These are phyloP conservation scores for Patella depressa DNA, from an alignment of 2,888 invertebrate genomes.

Conservation along the genomic window DNA sequence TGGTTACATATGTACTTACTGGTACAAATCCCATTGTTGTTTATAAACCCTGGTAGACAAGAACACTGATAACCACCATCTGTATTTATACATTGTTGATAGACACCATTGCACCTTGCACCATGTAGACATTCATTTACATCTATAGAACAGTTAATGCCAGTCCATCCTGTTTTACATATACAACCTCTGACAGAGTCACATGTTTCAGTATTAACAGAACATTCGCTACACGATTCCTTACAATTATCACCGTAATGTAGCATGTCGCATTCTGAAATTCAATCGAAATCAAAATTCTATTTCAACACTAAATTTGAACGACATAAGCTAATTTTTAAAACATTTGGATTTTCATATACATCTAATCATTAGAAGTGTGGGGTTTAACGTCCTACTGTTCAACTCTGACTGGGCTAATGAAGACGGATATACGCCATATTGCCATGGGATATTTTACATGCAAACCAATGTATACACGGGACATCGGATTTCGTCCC, in stretches of 20 bases:
- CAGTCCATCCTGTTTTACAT: slow-evolving; percentile 11
- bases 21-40: too few species aligned
- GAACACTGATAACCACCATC: background rate
- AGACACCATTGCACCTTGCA: background rate
- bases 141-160: slow-evolving; percentile 3
- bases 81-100: background rate
- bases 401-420: too few species aligned
- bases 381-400: too few species aligned
- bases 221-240: background rate
- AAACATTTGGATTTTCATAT: too few species aligned
- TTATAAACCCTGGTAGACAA: background rate
- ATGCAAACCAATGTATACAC: too few species aligned
- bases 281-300: background rate
- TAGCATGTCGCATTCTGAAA: background rate
- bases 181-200: background rate
- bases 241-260: background rate
- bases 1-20: too few species aligned
- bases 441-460: too few species aligned
- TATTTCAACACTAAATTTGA: too few species aligned
- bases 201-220: background rate
- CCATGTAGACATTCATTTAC: slow-evolving; percentile 16
- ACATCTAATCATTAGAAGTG: too few species aligned
- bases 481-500: too few species aligned
- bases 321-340: too few species aligned
- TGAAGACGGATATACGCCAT: too few species aligned